Conservation (phyloP, 2,888 invertebrate genomes). For the Caenorhabditis sp. region DNA sequence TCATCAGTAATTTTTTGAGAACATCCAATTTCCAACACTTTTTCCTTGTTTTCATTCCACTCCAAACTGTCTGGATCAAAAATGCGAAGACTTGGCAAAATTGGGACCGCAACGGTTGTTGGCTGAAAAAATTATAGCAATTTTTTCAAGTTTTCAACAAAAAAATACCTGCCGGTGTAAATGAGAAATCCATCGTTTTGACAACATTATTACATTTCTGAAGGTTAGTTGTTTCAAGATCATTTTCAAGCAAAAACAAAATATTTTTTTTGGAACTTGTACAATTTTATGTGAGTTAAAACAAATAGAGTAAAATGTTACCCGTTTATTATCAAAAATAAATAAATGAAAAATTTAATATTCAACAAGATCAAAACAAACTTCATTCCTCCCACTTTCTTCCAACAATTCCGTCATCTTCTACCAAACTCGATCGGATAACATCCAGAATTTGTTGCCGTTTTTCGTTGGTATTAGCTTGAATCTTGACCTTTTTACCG, state of each 20-base stretch:
- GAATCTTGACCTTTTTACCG: slow-evolving; percentile 13
- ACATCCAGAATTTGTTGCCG: slow-evolving; percentile 10
- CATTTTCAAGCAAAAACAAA: too few species aligned
- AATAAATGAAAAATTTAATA: neutral
- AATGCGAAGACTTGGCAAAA: neutral
- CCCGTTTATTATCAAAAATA: neutral
- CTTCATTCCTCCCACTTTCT: neutral
- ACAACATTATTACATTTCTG: neutral
- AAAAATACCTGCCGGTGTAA: neutral
- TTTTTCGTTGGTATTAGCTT: slow-evolving; percentile 2
- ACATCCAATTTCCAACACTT: neutral
- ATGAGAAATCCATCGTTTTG: neutral
- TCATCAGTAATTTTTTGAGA: neutral
- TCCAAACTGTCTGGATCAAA: slow-evolving; percentile 16
- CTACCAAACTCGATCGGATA: slow-evolving; percentile 1
- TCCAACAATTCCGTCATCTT: slow-evolving; percentile 22
- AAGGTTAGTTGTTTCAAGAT: neutral
- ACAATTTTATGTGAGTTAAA: neutral
- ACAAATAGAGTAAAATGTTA: slow-evolving; percentile 3
- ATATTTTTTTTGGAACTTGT: too few species aligned
- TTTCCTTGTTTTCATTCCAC: neutral
- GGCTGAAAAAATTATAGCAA: neutral
- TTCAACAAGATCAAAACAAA: too few species aligned
- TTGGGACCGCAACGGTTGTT: neutral
- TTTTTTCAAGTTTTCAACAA: neutral